Evolutionary conservation across 2,888 invertebrate genomes (phyloP), one percentile per base, ranked within the genome.

Genomic region (Papilio gigon): DNA sequence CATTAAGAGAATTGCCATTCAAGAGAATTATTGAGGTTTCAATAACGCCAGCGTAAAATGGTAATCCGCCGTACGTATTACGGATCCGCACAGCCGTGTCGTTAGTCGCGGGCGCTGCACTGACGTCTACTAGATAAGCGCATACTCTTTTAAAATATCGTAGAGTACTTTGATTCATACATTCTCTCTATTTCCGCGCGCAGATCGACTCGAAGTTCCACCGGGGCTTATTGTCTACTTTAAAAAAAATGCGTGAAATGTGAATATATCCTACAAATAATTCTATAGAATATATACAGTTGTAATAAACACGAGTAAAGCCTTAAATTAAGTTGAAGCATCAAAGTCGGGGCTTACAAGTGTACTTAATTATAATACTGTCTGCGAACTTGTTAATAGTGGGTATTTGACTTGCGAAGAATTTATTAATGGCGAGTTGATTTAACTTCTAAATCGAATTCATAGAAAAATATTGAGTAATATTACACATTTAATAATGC

Each of bases 271-370:
- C n/a, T n/a, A n/a, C n/a, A n/a, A n/a, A n/a, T n/a, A n/a, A n/a
- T 11, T 9, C 35, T 35, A 11, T 35, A 11, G 1, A 35, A 35
- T 35, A 17, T 20, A 20, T 14, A 53, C 2, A 53, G 2, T n/a
- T 6, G 30, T 5, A 30, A 25, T 30, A 53, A 30, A 30, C 14
- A 53, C n/a, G 3, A 30, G n/a, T 27, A 53, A 30, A 53, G n/a
- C 30, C 12, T 30, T 30, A 53, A 53, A 56, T 30, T 56, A 30
- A 56, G 30, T 56, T 30, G n/a, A 56, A 30, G 30, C 53, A 30
- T 17, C 17, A 56, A 30, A 56, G 30, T 56, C 9, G 61, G 63
- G 63, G 72, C 72, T 72, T 71, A 73, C 72, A 62, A 73, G n/a
- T 17, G 30, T 53, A 27, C 53, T 56, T 30, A 56, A 27, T 30